Evolutionary conservation across 2,888 invertebrate genomes (phyloP).

Genomic region (Syrphus vitripennis): DNA sequence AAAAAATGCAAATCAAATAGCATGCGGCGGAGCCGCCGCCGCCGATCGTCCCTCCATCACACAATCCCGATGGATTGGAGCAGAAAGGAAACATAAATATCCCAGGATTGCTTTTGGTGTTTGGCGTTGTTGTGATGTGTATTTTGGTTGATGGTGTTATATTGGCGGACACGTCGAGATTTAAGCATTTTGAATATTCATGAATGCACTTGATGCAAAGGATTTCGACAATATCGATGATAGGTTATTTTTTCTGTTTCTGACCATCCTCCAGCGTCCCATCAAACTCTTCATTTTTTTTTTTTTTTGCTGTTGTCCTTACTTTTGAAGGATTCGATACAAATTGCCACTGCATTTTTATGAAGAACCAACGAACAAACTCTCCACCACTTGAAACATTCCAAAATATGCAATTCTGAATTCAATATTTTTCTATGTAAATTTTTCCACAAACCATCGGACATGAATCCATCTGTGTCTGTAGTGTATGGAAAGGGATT

Average conservation of each 20-base stretch:
- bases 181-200: conserved; percentile 69
- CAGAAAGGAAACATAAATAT: conserved; percentile 62
- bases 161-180: conserved; percentile 61
- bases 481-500: not conserved
- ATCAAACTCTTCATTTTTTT: not conserved
- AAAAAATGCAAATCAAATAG: conserved; percentile 50
- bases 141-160: conserved; percentile 39
- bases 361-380: conserved; percentile 12
- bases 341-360: conserved; percentile 63
- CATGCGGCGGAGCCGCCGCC: not conserved
- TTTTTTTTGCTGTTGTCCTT: not conserved
- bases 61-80: conserved; percentile 9
- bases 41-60: not conserved
- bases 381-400: not conserved
- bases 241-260: conserved; percentile 23
- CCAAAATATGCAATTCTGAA: conserved; percentile 37
- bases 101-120: conserved; percentile 46
- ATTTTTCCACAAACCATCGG: conserved; percentile 44
- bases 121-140: conserved; percentile 1
- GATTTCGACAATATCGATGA: conserved; percentile 66
- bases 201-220: conserved; percentile 64
- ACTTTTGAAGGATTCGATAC: conserved; percentile 34
- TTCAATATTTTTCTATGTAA: conserved; percentile 69
- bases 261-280: not conserved
- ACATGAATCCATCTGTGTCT: conserved; percentile 42